Evolutionary conservation across 2,888 invertebrate species (phyloP), one percentile per base, ranked within the genome.

Genomic region (Lydus trimaculatus): DNA sequence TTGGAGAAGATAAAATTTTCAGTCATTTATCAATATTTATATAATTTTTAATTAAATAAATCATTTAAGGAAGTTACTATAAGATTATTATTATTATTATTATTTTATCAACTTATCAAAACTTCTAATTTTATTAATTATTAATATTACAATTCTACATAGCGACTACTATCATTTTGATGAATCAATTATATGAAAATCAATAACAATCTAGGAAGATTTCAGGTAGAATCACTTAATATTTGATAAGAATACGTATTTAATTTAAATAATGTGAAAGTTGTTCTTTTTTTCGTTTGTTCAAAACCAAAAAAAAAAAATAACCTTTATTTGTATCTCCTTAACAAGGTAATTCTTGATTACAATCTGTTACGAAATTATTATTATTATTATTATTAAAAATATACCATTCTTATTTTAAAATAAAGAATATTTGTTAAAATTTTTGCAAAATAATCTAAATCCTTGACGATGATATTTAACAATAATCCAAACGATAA

Each of bases 401-500:
- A 48, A 48, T 17, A 17, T 8, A 20, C 20, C 17, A 17, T 39
- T n/a, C 0, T 2, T 48, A 8, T 48, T 8, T 8, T 20, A 8
- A 20, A 23, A 20, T 31, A 31, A n/a, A 60, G 33, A 28, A 23
- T 60, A 60, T 15, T 31, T 60, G 17, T 33, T 7, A 17, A 43
- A 43, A 43, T n/a, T n/a, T 3, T 60, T 31, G 60, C 60, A 60
- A 60, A 60, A 33, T 33, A 31, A 58, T 23, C 33, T 31, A n/a
- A n/a, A n/a, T 31, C 60, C 60, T 60, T 60, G 60, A 36, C 60
- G 60, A 31, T 60, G 60, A 20, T 48, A 23, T 28, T n/a, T 60
- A 60, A 31, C 31, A 31, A 60, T 36, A 28, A 36, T 66, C 73
- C n/a, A 43, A 33, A 43, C 43, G 73, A 73, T 75, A 72, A 71